phyloP scores from a whole-genome alignment of 2,113 vertebrate genomes.

The Eulemur macaco region DNA sequence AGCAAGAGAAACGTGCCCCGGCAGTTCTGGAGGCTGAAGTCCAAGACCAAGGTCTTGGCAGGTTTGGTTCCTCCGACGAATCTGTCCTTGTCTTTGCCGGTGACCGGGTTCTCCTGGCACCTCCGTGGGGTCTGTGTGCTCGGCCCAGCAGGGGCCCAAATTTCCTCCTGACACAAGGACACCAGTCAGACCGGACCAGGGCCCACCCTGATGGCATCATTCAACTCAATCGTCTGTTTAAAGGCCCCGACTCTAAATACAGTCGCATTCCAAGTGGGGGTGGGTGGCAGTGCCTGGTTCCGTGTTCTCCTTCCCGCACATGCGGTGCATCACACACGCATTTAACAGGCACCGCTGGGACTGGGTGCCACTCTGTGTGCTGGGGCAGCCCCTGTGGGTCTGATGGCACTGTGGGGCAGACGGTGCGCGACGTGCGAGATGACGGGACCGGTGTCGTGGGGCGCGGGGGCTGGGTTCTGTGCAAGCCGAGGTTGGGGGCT shows the following conservation, averaged over 20 bases:
- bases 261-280: fast-evolving
- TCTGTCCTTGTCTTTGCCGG: not conserved
- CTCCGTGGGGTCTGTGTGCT: not conserved
- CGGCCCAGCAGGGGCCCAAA: not conserved
- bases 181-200: too few relatives aligned
- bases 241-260: not conserved
- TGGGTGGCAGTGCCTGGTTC: not conserved
- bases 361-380: not conserved
- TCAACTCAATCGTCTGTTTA: too few relatives aligned
- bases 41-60: too few relatives aligned
- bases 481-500: too few relatives aligned
- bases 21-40: not conserved
- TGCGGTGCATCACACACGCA: fast-evolving
- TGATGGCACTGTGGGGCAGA: fast-evolving
- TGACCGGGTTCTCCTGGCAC: fast-evolving
- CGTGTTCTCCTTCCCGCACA: not conserved
- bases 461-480: too few relatives aligned
- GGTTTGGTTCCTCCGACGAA: too few relatives aligned
- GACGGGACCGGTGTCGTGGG: too few relatives aligned
- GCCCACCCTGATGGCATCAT: too few relatives aligned
- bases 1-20: too few relatives aligned
- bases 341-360: too few relatives aligned
- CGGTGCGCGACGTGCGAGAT: too few relatives aligned
- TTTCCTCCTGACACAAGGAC: not conserved
- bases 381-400: not conserved